A percentile compares a stretch with the other conserved stretches of the same genome.
Conservation (phyloP, 2,888 invertebrate genomes). For the Pseudococcus viburni region DNA sequence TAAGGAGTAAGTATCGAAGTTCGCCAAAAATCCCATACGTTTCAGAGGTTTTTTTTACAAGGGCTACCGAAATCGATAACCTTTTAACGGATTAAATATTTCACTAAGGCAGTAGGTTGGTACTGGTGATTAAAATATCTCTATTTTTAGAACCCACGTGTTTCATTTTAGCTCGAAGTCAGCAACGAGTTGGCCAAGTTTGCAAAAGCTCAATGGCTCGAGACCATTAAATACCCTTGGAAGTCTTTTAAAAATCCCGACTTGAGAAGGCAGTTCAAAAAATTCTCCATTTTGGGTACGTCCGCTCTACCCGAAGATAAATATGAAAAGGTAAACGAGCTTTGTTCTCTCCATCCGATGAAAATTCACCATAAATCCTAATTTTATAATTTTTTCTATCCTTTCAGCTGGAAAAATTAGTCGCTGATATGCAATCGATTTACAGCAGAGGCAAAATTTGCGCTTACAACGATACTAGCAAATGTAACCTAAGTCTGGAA, state of each 20-base stretch:
- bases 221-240: constrained; percentile 82
- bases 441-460: constrained; percentile 86
- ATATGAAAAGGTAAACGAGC: constrained; percentile 71
- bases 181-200: constrained; percentile 73
- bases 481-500: constrained; percentile 81
- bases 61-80: constrained; percentile 43
- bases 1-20: neutral
- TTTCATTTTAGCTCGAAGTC: constrained; percentile 41
- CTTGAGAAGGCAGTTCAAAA: constrained; percentile 82
- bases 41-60: neutral
- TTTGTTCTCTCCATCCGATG: neutral
- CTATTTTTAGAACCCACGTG: neutral
- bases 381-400: neutral
- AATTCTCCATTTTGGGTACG: constrained; percentile 80
- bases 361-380: neutral
- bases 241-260: constrained; percentile 79
- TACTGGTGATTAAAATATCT: constrained; percentile 7
- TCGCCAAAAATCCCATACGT: constrained; percentile 21
- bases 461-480: constrained; percentile 76
- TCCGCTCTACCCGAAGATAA: constrained; percentile 79
- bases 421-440: constrained; percentile 82
- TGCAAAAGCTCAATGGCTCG: constrained; percentile 78
- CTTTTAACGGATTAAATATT: constrained; percentile 5
- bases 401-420: constrained; percentile 74
- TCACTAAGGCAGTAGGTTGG: constrained; percentile 18